Evolutionary conservation across 1,140 invertebrate species (phyloP).

Genomic region (Bombus sibiricus): DNA sequence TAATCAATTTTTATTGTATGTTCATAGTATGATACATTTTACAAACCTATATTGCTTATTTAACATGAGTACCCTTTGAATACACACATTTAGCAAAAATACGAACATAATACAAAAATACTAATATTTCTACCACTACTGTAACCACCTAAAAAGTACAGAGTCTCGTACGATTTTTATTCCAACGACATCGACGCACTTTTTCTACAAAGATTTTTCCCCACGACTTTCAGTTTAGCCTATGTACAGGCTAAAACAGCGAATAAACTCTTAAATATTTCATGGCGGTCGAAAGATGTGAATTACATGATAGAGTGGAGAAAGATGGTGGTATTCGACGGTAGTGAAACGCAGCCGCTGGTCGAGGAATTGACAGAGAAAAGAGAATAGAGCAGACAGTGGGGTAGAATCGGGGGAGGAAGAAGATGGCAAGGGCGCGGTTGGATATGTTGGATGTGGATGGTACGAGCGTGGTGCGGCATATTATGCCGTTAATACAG

Average conservation of each 20-base stretch:
- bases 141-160: too few relatives aligned
- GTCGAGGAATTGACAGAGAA: background rate
- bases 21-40: too few relatives aligned
- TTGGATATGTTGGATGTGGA: constrained; percentile 70
- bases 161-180: background rate
- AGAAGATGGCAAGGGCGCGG: constrained; percentile 54
- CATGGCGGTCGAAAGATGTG: constrained; percentile 74
- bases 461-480: constrained; percentile 71
- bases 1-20: too few relatives aligned
- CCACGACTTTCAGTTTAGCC: background rate
- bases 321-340: constrained; percentile 57
- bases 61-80: too few relatives aligned
- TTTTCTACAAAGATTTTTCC: background rate
- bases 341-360: background rate
- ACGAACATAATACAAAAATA: too few relatives aligned
- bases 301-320: constrained; percentile 69
- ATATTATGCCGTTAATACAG: constrained; percentile 79
- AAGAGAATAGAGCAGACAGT: constrained; percentile 15
- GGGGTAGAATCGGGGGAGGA: background rate
- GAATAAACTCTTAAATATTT: constrained; percentile 78
- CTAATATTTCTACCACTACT: too few relatives aligned
- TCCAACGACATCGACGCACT: background rate
- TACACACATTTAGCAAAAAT: too few relatives aligned
- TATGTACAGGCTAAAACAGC: constrained; percentile 51
- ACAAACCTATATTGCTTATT: too few relatives aligned